Percentiles rank a stretch among this genome's conserved stretches.
Conservation (phyloP, 2,888 invertebrate genomes). For the Boloria euphrosyne region DNA sequence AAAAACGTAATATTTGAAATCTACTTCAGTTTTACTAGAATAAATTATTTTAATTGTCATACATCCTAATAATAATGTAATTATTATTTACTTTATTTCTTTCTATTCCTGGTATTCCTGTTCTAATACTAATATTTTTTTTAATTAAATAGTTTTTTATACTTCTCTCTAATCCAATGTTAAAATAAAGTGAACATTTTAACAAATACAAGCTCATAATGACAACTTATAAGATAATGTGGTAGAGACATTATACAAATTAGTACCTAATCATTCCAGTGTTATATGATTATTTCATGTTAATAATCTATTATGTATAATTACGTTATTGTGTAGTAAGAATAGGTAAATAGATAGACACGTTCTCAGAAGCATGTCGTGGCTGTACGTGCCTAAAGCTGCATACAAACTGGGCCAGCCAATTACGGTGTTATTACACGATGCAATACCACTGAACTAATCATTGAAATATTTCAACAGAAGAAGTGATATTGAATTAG, state of each 20-base stretch:
- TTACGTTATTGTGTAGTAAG: slow-evolving; percentile 53
- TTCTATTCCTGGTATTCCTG: too few species aligned
- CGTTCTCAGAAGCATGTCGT: slow-evolving; percentile 59
- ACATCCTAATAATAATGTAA: too few species aligned
- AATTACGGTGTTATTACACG: slow-evolving; percentile 52
- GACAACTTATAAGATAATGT: too few species aligned
- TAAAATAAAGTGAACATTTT: too few species aligned
- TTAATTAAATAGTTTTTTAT: too few species aligned
- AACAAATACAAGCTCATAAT: too few species aligned
- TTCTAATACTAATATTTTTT: too few species aligned
- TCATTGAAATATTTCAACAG: slow-evolving; percentile 31
- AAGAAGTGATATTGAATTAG: slow-evolving; percentile 19
- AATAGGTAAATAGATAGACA: slow-evolving; percentile 50
- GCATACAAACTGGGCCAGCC: slow-evolving; percentile 59
- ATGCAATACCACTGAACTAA: slow-evolving; percentile 30
- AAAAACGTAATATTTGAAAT: slow-evolving; percentile 1
- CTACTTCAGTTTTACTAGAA: background rate
- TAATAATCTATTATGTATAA: slow-evolving; percentile 23
- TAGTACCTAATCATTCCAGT: background rate
- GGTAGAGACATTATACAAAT: background rate
- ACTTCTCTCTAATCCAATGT: too few species aligned
- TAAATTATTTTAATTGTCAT: too few species aligned
- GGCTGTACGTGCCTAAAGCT: slow-evolving; percentile 58
- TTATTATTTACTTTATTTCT: too few species aligned
- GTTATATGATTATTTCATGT: slow-evolving; percentile 15